Base-by-base conservation (phyloP, 2,888 invertebrate species). In the Sminthurides aquaticus region DNA sequence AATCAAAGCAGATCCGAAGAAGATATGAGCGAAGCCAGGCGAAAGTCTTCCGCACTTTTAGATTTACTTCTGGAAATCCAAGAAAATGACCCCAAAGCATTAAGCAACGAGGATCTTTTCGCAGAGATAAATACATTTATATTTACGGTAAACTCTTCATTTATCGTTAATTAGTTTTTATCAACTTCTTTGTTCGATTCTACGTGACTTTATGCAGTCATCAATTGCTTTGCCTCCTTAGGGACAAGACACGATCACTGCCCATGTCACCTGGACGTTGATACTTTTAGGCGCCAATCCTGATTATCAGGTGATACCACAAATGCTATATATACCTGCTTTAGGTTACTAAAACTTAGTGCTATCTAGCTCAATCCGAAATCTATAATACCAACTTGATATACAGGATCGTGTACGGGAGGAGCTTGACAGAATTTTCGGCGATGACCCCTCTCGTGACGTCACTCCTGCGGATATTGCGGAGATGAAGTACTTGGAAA, bases 381-480 rank as follows among this genome's bases (percentile, higher is more conserved):
- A n/a, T n/a, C n/a, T n/a, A n/a, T n/a, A n/a, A n/a, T n/a, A n/a
- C n/a, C n/a, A n/a, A n/a, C n/a, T n/a, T n/a, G n/a, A n/a, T n/a
- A n/a, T n/a, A 11, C 43, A 43, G 43, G 43, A 8, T 18, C 8
- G 18, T 8, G 18, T 43, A 11, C 43, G 18, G 43, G 43, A 43
- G 18, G 43, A 43, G 18, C 43, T 43, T 57, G 79, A 80, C 57
- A 66, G 67, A 18, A 77, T 83, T 43, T 80, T 82, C 73, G 79
- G 79, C 69, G 77, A 78, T 28, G 67, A 71, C 28, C 71, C 71
- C 54, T 77, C 79, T 8, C 76, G 81, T 49, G 76, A 77, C 11
- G 76, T 81, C 1, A 79, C 80, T 2, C 76, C 79, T 67, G 79
- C 80, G 28, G 82, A 83, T 69, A 69, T 77, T 15, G 71, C 76